A percentile compares a stretch with the other conserved stretches of the same genome.
These are phyloP conservation scores for Muscina levida DNA, from an alignment of 2,888 invertebrate genomes.

Conservation along the genomic window DNA sequence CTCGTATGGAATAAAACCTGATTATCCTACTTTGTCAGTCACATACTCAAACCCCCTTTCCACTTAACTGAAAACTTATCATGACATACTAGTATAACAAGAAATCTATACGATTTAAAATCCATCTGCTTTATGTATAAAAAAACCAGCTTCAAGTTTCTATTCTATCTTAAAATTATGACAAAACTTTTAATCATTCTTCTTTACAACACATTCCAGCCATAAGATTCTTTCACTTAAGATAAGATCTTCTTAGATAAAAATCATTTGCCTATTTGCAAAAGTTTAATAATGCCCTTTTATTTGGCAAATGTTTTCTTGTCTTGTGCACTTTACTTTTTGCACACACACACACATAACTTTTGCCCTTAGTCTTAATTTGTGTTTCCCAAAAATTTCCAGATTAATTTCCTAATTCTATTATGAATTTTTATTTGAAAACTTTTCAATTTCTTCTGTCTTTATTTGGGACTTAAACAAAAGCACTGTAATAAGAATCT, in stretches of 20 bases:
- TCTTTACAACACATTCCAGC: background rate
- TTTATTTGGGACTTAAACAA: background rate
- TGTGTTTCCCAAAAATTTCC: constrained; percentile 28
- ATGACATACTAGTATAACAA: too few species aligned
- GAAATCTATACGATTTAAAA: too few species aligned
- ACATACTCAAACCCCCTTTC: too few species aligned
- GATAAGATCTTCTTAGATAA: background rate
- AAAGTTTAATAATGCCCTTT: background rate
- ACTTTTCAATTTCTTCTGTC: constrained; percentile 54
- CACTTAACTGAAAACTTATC: too few species aligned
- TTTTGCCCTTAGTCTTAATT: background rate
- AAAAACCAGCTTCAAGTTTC: too few species aligned
- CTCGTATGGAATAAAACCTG: too few species aligned
- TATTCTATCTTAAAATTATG: too few species aligned
- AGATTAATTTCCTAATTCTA: constrained; percentile 58
- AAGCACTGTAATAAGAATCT: background rate
- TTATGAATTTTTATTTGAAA: constrained; percentile 61
- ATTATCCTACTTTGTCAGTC: too few species aligned
- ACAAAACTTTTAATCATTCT: background rate
- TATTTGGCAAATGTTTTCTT: background rate
- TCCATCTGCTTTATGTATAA: too few species aligned
- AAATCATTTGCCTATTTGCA: background rate
- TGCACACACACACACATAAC: constrained; percentile 5
- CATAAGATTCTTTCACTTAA: constrained; percentile 13
- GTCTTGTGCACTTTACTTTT: constrained; percentile 15